Percentiles rank a stretch among this genome's conserved stretches.
phyloP scores from a whole-genome alignment of 2,888 invertebrate genomes.

The Prosopocoilus inquinatus region DNA sequence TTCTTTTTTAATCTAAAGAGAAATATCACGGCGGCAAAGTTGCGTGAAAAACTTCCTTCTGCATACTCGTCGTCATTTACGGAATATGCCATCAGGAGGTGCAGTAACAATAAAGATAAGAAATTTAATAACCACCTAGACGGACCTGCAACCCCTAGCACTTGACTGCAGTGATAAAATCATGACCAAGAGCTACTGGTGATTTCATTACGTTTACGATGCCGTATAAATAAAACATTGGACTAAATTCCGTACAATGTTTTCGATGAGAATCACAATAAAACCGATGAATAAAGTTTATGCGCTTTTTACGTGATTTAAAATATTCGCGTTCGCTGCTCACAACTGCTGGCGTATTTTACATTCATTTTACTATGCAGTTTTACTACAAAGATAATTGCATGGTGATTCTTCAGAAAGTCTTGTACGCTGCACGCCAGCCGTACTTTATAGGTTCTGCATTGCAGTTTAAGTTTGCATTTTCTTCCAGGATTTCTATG shows the following conservation, averaged over 20 bases:
- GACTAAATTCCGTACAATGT: slow-evolving; percentile 2
- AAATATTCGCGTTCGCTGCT: neutral
- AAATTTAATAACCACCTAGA: slow-evolving; percentile 17
- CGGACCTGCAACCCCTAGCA: slow-evolving; percentile 11
- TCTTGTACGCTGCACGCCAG: too few relatives aligned
- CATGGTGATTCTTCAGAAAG: too few relatives aligned
- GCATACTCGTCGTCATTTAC: neutral
- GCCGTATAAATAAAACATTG: slow-evolving; percentile 16
- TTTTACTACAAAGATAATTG: too few relatives aligned
- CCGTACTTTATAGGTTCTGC: too few relatives aligned
- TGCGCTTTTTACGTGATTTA: neutral
- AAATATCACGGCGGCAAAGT: too few relatives aligned
- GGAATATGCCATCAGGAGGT: slow-evolving; percentile 12
- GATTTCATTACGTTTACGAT: slow-evolving; percentile 13
- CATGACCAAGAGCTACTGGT: slow-evolving; percentile 6
- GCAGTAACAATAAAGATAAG: slow-evolving; percentile 16
- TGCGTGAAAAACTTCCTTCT: too few relatives aligned
- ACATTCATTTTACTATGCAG: too few relatives aligned
- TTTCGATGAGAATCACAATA: neutral
- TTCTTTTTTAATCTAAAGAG: too few relatives aligned
- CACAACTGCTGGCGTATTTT: too few relatives aligned
- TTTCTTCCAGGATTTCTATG: too few relatives aligned
- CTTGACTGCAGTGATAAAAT: slow-evolving; percentile 11
- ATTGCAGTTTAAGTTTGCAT: too few relatives aligned
- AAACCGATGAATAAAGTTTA: neutral